Conservation (phyloP, 2,797 vertebrate species). For the Eupleurogrammus muticus region DNA sequence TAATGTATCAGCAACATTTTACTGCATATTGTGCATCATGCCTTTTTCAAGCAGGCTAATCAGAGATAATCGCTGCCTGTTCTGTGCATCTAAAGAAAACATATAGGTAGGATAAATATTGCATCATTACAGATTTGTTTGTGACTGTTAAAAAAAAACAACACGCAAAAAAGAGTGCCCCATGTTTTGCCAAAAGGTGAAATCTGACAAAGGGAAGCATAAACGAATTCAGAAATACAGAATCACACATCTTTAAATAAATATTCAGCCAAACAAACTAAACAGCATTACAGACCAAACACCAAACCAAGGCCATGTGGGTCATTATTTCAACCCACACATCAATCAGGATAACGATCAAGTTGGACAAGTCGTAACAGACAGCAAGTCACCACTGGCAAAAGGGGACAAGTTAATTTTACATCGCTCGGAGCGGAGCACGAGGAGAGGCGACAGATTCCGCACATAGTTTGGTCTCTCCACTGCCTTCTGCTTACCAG, state of each 20-base stretch:
- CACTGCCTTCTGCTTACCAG: constrained; percentile 38
- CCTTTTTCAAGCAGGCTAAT: constrained; percentile 14
- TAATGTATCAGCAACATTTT: constrained; percentile 9
- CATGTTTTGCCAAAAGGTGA: not conserved
- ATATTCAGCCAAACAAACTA: constrained; percentile 6
- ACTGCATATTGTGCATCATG: constrained; percentile 7
- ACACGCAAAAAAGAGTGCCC: not conserved
- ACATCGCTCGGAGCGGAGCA: constrained; percentile 54
- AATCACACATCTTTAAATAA: not conserved
- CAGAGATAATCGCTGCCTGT: constrained; percentile 12
- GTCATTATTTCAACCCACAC: constrained; percentile 32
- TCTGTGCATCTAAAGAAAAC: constrained; percentile 17
- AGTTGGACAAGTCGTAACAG: constrained; percentile 53
- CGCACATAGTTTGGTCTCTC: constrained; percentile 61
- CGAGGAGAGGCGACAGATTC: constrained; percentile 71
- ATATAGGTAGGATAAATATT: constrained; percentile 21
- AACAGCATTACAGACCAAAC: not conserved
- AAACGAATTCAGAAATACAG: not conserved
- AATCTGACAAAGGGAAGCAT: not conserved
- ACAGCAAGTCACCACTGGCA: constrained; percentile 30
- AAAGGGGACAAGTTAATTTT: constrained; percentile 65
- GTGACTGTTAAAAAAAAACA: not conserved
- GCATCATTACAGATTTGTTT: constrained; percentile 13
- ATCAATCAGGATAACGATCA: constrained; percentile 54
- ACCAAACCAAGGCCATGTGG: constrained; percentile 27